Evolutionary conservation across 2,797 vertebrate species (phyloP).

Genomic region (Ceryle rudis): DNA sequence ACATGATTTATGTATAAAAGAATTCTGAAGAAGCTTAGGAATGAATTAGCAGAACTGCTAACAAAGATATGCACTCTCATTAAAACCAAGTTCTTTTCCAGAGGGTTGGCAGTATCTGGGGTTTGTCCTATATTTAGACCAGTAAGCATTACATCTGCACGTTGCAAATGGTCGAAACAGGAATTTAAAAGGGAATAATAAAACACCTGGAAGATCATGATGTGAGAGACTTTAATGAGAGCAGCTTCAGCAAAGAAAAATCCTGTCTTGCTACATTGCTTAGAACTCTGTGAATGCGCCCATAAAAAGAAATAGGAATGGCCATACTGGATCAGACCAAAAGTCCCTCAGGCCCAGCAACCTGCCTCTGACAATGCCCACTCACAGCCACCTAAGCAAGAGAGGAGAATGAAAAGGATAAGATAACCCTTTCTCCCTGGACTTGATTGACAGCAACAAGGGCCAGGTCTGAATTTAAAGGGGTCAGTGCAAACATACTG

Average conservation of each 20-base stretch:
- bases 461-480: neutral
- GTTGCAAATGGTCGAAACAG: constrained; percentile 36
- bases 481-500: neutral
- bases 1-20: constrained; percentile 62
- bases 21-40: constrained; percentile 52
- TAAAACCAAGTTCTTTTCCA: constrained; percentile 43
- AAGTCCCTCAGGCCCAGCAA: neutral
- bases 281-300: neutral
- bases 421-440: neutral
- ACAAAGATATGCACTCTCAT: constrained; percentile 54
- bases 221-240: constrained; percentile 58
- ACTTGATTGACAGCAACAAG: neutral
- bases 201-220: constrained; percentile 48
- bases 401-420: neutral
- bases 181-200: constrained; percentile 70
- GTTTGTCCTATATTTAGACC: constrained; percentile 48
- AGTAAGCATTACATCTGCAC: constrained; percentile 37
- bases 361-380: neutral
- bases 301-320: neutral
- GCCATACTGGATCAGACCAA: neutral
- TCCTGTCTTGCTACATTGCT: neutral
- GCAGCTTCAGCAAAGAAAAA: constrained; percentile 6
- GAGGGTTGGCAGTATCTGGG: constrained; percentile 20
- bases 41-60: constrained; percentile 57
- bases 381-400: neutral